Conservation (phyloP, 2,113 vertebrate species). For the Syrrhaptes paradoxus region DNA sequence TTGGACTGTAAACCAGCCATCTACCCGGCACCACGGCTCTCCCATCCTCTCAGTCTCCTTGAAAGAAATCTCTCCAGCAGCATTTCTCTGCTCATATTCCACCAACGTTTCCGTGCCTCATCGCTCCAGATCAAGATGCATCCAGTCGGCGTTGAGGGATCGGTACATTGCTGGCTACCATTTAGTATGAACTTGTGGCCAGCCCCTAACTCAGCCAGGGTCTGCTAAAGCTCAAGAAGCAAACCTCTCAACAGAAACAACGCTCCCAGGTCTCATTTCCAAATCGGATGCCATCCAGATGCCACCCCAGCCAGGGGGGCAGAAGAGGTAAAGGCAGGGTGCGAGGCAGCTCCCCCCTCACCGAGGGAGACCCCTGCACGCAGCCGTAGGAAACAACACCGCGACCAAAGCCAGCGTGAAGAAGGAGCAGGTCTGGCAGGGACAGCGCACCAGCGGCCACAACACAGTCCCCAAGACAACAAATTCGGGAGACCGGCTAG, state of each 20-base stretch:
- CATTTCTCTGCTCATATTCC: background rate
- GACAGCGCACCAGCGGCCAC: background rate
- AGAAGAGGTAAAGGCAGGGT: background rate
- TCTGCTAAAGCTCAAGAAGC: background rate
- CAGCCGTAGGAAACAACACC: background rate
- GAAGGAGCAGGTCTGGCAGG: background rate
- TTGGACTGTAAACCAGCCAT: background rate
- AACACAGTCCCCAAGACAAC: background rate
- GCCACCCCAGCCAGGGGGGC: background rate
- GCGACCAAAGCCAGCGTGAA: background rate
- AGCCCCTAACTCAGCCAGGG: background rate
- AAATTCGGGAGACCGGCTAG: background rate
- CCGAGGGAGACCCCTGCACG: background rate
- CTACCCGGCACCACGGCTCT: background rate
- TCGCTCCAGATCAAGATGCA: background rate
- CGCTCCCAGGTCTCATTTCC: background rate
- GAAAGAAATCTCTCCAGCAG: background rate
- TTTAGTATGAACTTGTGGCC: accelerated
- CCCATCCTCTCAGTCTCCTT: background rate
- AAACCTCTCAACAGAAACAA: background rate
- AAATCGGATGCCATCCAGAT: background rate
- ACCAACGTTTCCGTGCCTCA: background rate
- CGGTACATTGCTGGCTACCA: accelerated
- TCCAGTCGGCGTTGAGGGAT: background rate
- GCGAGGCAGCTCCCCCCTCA: background rate